phyloP scores from a whole-genome alignment of 2,888 invertebrate genomes.

The Eretmocerus hayati region DNA sequence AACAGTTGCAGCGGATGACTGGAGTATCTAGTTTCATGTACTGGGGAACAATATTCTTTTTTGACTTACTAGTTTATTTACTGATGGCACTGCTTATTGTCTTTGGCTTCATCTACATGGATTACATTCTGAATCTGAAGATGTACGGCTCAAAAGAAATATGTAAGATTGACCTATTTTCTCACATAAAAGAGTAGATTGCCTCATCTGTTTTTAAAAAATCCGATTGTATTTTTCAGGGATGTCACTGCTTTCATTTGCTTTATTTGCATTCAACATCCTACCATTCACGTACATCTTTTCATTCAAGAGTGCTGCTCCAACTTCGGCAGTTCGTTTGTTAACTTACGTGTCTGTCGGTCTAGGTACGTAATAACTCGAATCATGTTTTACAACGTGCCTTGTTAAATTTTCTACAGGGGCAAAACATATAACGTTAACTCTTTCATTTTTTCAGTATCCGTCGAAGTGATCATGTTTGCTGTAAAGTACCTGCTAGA shows the following conservation, averaged over 20 bases:
- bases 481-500: conserved; percentile 21
- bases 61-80: conserved; percentile 50
- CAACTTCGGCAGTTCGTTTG: conserved; percentile 29
- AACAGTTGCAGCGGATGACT: conserved; percentile 62
- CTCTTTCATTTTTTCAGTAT: conserved; percentile 23
- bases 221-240: too few species aligned
- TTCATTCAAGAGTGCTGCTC: conserved; percentile 37
- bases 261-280: conserved; percentile 60
- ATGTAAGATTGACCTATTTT: conserved; percentile 34
- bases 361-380: conserved; percentile 30
- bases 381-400: too few species aligned
- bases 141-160: conserved; percentile 43
- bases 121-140: conserved; percentile 29
- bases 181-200: conserved; percentile 1
- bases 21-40: conserved; percentile 56
- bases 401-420: too few species aligned
- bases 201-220: not conserved
- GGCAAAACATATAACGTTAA: too few species aligned
- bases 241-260: not conserved
- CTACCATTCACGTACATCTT: conserved; percentile 36
- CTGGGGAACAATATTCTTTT: conserved; percentile 57
- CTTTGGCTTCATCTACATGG: conserved; percentile 31
- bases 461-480: conserved; percentile 31
- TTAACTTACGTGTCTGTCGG: conserved; percentile 33
- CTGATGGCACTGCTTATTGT: conserved; percentile 32